Percentiles rank a stretch among this genome's conserved stretches.
Conservation (phyloP, 2,797 vertebrate species). For the Perdix hodgsoniae region DNA sequence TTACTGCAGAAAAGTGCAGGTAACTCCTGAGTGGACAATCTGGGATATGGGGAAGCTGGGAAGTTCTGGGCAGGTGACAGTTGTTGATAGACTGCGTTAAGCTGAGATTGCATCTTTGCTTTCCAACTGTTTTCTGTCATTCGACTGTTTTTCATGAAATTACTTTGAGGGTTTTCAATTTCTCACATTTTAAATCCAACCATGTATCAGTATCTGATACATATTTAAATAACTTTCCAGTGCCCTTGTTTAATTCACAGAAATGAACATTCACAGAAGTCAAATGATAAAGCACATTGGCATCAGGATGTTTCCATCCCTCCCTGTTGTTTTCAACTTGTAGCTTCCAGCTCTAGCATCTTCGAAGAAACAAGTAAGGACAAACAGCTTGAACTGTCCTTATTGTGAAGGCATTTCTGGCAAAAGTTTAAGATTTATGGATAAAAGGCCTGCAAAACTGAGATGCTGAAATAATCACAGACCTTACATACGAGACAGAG, state of each 20-base stretch:
- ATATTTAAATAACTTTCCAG: constrained; percentile 43
- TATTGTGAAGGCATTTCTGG: background rate
- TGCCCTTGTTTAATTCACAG: constrained; percentile 38
- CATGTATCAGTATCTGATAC: background rate
- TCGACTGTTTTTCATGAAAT: constrained; percentile 12
- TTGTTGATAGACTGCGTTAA: background rate
- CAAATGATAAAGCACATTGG: background rate
- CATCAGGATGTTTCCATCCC: background rate
- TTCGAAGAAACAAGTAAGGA: background rate
- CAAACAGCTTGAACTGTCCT: background rate
- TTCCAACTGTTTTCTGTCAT: background rate
- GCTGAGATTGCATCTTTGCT: background rate
- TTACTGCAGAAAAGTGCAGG: background rate
- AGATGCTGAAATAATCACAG: constrained; percentile 42
- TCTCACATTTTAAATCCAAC: background rate
- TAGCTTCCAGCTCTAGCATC: background rate
- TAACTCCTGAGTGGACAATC: accelerated
- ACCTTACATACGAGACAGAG: constrained; percentile 19
- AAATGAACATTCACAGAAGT: constrained; percentile 18
- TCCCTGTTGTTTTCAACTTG: background rate
- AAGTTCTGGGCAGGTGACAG: accelerated
- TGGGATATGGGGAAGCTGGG: accelerated
- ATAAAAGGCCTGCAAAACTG: background rate
- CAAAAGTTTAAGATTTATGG: background rate
- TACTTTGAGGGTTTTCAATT: background rate